These are phyloP conservation scores for Porites lutea DNA, from an alignment of 64 coral and sea anemone species.

Conservation along the genomic window DNA sequence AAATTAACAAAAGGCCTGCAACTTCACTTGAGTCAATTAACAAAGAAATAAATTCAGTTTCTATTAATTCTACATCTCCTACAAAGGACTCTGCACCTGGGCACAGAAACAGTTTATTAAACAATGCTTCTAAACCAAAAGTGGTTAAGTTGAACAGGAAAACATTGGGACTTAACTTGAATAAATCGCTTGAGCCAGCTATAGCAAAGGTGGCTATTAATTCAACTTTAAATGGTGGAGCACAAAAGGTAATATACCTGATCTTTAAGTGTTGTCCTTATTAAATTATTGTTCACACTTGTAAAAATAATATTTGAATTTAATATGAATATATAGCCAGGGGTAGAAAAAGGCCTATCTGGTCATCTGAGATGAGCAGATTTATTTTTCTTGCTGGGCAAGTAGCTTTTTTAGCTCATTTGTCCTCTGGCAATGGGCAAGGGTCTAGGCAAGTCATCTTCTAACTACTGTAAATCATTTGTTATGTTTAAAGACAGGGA, in stretches of 20 bases:
- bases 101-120: neutral
- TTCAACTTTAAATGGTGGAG: conserved; percentile 22
- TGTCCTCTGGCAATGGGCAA: too few relatives aligned
- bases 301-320: too few relatives aligned
- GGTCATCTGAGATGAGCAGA: too few relatives aligned
- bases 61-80: conserved; percentile 13
- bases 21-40: neutral
- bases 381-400: too few relatives aligned
- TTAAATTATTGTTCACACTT: too few relatives aligned
- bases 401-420: too few relatives aligned
- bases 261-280: too few relatives aligned
- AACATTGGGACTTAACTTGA: conserved; percentile 31
- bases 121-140: conserved; percentile 36
- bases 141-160: conserved; percentile 62
- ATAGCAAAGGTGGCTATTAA: neutral
- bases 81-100: neutral
- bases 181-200: neutral
- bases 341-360: too few relatives aligned
- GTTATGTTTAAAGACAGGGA: too few relatives aligned
- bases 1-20: conserved; percentile 2
- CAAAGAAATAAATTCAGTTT: conserved; percentile 4
- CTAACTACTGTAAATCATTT: too few relatives aligned
- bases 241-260: conserved; percentile 13
- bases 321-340: too few relatives aligned
- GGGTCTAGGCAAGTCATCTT: too few relatives aligned